These are phyloP conservation scores for Chymomyza caudatula DNA, from an alignment of 2,888 invertebrate genomes.

Conservation along the genomic window DNA sequence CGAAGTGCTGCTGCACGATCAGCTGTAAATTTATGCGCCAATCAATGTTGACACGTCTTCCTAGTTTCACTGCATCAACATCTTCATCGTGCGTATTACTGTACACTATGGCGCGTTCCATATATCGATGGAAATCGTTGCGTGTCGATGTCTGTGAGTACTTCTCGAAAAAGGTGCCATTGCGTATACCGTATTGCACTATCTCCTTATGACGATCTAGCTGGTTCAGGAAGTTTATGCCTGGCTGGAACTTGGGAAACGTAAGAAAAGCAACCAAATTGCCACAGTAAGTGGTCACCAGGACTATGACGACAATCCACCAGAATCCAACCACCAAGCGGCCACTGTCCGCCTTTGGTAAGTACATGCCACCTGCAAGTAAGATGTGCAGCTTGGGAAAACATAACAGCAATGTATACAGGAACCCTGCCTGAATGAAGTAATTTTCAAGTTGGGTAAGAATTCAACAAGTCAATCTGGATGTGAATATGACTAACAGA, in stretches of 20 bases:
- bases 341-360: constrained; percentile 91
- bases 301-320: constrained; percentile 94
- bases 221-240: constrained; percentile 73
- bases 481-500: too few species aligned
- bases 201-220: constrained; percentile 79
- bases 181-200: constrained; percentile 87
- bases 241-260: constrained; percentile 84
- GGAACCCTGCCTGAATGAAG: too few species aligned
- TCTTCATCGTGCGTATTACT: constrained; percentile 78
- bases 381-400: not conserved
- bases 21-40: constrained; percentile 88
- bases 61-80: constrained; percentile 82
- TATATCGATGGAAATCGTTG: constrained; percentile 77
- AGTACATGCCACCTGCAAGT: constrained; percentile 87
- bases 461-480: too few species aligned
- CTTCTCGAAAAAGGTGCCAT: constrained; percentile 86
- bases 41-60: constrained; percentile 87
- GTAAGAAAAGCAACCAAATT: constrained; percentile 95
- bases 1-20: constrained; percentile 84
- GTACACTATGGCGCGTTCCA: constrained; percentile 80
- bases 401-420: too few species aligned
- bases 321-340: constrained; percentile 91
- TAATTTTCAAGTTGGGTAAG: not conserved
- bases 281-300: constrained; percentile 94
- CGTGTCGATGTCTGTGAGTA: constrained; percentile 78